Evolutionary conservation across 1,140 invertebrate species (phyloP).

Genomic region (Drosophila willistoni): DNA sequence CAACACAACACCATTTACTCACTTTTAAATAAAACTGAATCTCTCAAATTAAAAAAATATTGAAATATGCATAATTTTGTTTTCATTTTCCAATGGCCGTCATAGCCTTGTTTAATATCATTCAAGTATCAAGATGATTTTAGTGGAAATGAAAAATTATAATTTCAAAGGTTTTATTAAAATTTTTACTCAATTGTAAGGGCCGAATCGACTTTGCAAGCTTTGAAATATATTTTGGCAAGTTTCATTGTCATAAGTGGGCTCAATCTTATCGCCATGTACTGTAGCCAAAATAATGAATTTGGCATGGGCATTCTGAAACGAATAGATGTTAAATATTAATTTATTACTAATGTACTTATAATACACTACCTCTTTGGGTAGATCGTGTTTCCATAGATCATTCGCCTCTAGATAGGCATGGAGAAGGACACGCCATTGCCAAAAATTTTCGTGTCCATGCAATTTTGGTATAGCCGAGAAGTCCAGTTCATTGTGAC

Average conservation of each 20-base stretch:
- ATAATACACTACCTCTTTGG: slow-evolving; percentile 43
- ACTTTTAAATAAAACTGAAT: slow-evolving; percentile 49
- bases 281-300: slow-evolving; percentile 55
- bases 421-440: slow-evolving; percentile 55
- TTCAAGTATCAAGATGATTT: too few relatives aligned
- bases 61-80: too few relatives aligned
- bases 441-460: slow-evolving; percentile 59
- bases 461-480: slow-evolving; percentile 57
- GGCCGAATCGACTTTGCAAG: slow-evolving; percentile 42
- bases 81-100: too few relatives aligned
- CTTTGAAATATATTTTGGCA: slow-evolving; percentile 54
- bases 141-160: too few relatives aligned
- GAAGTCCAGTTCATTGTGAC: slow-evolving; percentile 56
- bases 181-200: too few relatives aligned
- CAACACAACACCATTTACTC: slow-evolving; percentile 32
- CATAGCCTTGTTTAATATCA: too few relatives aligned
- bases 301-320: slow-evolving; percentile 46
- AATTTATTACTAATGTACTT: neutral
- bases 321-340: neutral
- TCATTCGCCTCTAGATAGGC: slow-evolving; percentile 55
- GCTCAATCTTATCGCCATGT: slow-evolving; percentile 58
- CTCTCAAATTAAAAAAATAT: slow-evolving; percentile 23
- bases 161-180: too few relatives aligned
- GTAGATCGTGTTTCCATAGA: slow-evolving; percentile 60
- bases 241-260: slow-evolving; percentile 47